Base-by-base conservation (phyloP, 2,888 invertebrate species). In the Branchinecta sandiegonensis region DNA sequence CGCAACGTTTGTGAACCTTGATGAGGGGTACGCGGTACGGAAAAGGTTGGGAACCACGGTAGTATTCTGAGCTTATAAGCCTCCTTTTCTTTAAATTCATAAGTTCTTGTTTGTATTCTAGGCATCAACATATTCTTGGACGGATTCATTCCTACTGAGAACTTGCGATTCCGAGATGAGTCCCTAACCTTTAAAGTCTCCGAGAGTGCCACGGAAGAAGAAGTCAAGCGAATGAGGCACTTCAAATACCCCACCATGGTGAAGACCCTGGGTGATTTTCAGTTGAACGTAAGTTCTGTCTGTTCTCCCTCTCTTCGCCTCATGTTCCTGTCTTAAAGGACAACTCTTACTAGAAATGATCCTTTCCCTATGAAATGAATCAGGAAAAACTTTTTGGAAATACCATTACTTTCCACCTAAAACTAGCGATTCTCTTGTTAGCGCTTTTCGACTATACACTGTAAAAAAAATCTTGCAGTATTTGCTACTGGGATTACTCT, bases 101-200 rank as follows among this genome's bases (percentile, higher is more conserved):
- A 65, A 12, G 12, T 46, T 70, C 12, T 69, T 23, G 50, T 70
- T 68, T 70, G 70, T 72, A 74, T 37, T 75, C 47, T 73, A 88
- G 88, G 89, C 75, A 99, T 99, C 76, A 99, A 99, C 78, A 97
- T 99, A 76, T 99, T 99, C 82, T 84, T 99, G 75, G 99, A 99
- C 79, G 99, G 99, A 66, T 99, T 96, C 81, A 95, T 99, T 37
- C 97, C 97, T 23, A 97, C 99, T 14, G 99, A 99, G 81, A 99
- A 99, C 80, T 85, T 99, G 81, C 86, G 99, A 76, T 99, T 99
- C 83, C 86, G 99, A 71, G 96, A 99, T 73, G 90, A 93, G 77
- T 94, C 96, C 1, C 81, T 99, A 66, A 90, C 95, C 13, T 99
- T 99, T 79, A 99, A 97, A 81, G 97, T 99, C 1, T 92, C 97